Conservation (phyloP, 2,888 invertebrate genomes). For the Euspilapteryx auroguttella region DNA sequence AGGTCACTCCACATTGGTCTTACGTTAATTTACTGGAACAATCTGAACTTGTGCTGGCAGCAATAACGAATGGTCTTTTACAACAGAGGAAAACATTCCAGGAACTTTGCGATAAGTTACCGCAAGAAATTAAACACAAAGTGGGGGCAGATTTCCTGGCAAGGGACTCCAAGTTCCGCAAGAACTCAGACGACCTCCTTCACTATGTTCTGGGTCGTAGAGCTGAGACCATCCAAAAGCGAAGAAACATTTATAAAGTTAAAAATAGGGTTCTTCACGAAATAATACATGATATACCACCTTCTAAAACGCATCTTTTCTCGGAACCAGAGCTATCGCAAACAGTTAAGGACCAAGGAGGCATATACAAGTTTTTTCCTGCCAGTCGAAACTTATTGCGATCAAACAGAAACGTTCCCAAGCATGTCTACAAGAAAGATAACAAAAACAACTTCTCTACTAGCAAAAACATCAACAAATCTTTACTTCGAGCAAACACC, state of each 20-base stretch:
- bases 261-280: slow-evolving; percentile 3
- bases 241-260: slow-evolving; percentile 3
- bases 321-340: slow-evolving; percentile 1
- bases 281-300: slow-evolving; percentile 5
- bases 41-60: neutral
- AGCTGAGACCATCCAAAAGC: slow-evolving; percentile 1
- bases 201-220: slow-evolving; percentile 1
- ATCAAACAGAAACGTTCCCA: neutral
- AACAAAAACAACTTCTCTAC: neutral
- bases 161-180: neutral
- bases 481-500: neutral
- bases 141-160: neutral
- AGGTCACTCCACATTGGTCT: slow-evolving; percentile 1
- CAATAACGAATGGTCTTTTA: slow-evolving; percentile 1
- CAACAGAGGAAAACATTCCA: neutral
- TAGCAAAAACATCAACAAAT: too few species aligned
- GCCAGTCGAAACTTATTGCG: neutral
- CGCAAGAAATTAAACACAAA: neutral
- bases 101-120: neutral
- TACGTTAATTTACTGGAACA: neutral
- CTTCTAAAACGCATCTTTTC: slow-evolving; percentile 5
- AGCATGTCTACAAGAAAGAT: neutral
- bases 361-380: slow-evolving; percentile 3
- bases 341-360: slow-evolving; percentile 1
- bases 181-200: slow-evolving; percentile 1